phyloP scores from a whole-genome alignment of 2,797 vertebrate species.

The Mormyrops attenuatus region DNA sequence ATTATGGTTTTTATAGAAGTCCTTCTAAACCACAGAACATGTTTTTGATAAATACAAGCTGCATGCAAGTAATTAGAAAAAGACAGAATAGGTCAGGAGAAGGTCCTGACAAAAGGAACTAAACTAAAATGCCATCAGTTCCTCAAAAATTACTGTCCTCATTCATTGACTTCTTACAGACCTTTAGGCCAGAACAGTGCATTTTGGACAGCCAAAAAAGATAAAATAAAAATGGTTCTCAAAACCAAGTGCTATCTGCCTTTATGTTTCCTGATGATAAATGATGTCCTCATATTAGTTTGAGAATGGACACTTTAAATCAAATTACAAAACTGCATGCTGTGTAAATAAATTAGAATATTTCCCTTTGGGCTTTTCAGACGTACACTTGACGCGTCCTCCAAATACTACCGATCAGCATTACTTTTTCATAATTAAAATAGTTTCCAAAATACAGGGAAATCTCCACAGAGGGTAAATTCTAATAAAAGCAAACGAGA shows the following conservation, averaged over 20 bases:
- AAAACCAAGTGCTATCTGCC: not conserved
- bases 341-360: not conserved
- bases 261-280: not conserved
- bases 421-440: not conserved
- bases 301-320: not conserved
- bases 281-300: not conserved
- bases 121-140: not conserved
- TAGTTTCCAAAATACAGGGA: not conserved
- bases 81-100: not conserved
- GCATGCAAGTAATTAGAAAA: not conserved
- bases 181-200: not conserved
- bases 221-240: not conserved
- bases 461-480: not conserved
- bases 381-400: not conserved
- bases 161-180: not conserved
- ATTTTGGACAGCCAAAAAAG: not conserved
- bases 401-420: not conserved
- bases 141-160: not conserved
- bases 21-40: not conserved
- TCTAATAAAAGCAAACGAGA: not conserved
- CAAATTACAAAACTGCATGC: not conserved
- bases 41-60: not conserved
- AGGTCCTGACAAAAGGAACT: not conserved
- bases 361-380: not conserved
- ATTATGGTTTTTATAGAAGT: not conserved